Conservation (phyloP, 1,140 invertebrate species). For the Trichoplusia ni region DNA sequence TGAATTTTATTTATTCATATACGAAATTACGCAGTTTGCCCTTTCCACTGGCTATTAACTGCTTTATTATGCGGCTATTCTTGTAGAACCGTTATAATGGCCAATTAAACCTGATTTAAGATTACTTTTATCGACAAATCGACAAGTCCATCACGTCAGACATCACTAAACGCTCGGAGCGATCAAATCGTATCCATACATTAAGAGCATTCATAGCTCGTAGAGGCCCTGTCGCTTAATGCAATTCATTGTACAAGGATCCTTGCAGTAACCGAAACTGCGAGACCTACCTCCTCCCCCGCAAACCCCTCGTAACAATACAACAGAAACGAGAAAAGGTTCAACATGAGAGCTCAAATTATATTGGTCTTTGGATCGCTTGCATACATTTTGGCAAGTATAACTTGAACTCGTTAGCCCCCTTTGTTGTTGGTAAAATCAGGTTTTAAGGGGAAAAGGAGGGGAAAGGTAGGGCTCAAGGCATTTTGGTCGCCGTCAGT, state of each 20-base stretch:
- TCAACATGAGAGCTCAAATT: conserved; percentile 41
- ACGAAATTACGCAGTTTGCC: too few species aligned
- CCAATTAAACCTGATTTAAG: not conserved
- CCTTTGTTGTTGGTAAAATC: conserved; percentile 18
- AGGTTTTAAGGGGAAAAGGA: conserved; percentile 19
- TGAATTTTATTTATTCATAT: too few species aligned
- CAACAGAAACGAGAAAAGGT: conserved; percentile 19
- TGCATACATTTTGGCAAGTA: conserved; percentile 52
- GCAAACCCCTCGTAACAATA: conserved; percentile 33
- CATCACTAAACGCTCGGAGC: conserved; percentile 57
- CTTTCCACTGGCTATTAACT: too few species aligned
- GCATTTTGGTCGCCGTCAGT: conserved; percentile 49
- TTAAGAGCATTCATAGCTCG: conserved; percentile 70
- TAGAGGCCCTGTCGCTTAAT: conserved; percentile 67
- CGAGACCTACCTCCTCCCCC: conserved; percentile 39
- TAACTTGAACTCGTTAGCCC: conserved; percentile 38
- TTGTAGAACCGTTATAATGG: too few species aligned
- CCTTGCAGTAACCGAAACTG: conserved; percentile 47
- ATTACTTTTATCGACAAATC: conserved; percentile 1
- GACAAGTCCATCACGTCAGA: conserved; percentile 4
- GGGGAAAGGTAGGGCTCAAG: conserved; percentile 35
- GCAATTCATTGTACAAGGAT: conserved; percentile 75
- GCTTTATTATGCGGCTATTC: too few species aligned
- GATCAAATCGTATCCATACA: conserved; percentile 76
- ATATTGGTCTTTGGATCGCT: conserved; percentile 45